These are phyloP conservation scores for Caenorhabditis plicata DNA, from an alignment of 2,888 invertebrate species.

Conservation along the genomic window DNA sequence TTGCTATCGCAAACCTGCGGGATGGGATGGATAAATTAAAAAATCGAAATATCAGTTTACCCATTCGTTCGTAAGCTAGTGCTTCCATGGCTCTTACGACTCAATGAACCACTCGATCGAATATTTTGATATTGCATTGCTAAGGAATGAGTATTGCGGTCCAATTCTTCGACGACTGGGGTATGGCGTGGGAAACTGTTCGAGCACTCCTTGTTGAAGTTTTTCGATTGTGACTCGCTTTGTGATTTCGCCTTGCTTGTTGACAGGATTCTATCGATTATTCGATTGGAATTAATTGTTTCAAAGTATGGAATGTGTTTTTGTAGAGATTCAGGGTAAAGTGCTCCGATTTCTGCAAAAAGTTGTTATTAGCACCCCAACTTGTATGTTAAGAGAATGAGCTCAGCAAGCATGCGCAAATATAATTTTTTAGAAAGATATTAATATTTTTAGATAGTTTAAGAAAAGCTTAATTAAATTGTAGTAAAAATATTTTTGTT, in stretches of 20 bases:
- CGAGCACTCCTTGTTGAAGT: constrained; percentile 21
- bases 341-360: constrained; percentile 10
- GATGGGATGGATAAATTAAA: too few relatives aligned
- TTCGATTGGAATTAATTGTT: constrained; percentile 12
- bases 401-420: too few relatives aligned
- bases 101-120: constrained; percentile 30
- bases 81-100: constrained; percentile 31
- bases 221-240: constrained; percentile 20
- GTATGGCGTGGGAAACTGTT: too few relatives aligned
- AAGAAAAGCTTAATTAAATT: too few relatives aligned
- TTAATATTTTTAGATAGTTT: too few relatives aligned
- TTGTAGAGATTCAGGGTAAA: constrained; percentile 9
- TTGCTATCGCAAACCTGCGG: too few relatives aligned
- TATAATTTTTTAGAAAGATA: too few relatives aligned
- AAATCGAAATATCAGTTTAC: too few relatives aligned
- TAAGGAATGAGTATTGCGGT: constrained; percentile 36
- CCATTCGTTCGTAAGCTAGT: constrained; percentile 17
- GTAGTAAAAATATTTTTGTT: too few relatives aligned
- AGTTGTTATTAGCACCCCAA: too few relatives aligned
- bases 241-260: constrained; percentile 13
- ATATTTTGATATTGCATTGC: constrained; percentile 45
- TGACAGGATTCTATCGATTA: constrained; percentile 15
- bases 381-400: too few relatives aligned
- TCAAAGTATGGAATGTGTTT: constrained; percentile 13
- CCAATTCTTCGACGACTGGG: constrained; percentile 29